phyloP scores from a whole-genome alignment of 1,140 invertebrate species.

The Copidosoma floridanum region DNA sequence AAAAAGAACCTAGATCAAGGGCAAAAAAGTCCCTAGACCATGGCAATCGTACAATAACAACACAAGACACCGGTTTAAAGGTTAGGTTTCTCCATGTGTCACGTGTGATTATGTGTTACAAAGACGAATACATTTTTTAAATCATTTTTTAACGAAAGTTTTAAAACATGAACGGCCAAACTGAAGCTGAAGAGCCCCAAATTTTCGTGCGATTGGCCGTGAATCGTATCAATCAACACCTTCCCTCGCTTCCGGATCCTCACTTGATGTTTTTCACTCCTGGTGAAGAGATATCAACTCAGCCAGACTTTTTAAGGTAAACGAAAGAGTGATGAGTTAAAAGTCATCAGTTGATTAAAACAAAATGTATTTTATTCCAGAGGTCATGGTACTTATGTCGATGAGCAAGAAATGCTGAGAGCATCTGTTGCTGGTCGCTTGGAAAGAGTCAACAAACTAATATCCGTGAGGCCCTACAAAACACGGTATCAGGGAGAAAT shows the following conservation, averaged over 20 bases:
- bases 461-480: slow-evolving; percentile 87
- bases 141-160: too few species aligned
- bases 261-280: slow-evolving; percentile 75
- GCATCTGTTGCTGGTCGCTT: slow-evolving; percentile 92
- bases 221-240: slow-evolving; percentile 55
- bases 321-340: background rate
- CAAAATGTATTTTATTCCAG: slow-evolving; percentile 58
- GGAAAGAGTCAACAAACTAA: slow-evolving; percentile 92
- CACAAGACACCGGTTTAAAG: too few species aligned
- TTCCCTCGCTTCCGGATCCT: slow-evolving; percentile 59
- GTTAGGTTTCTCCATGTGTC: too few species aligned
- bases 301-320: slow-evolving; percentile 84
- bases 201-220: slow-evolving; percentile 55
- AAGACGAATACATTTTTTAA: too few species aligned
- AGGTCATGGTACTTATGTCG: slow-evolving; percentile 93
- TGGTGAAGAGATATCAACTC: slow-evolving; percentile 79
- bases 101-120: too few species aligned
- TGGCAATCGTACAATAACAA: too few species aligned
- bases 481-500: slow-evolving; percentile 91
- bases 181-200: slow-evolving; percentile 29
- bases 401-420: slow-evolving; percentile 75
- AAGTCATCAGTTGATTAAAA: slow-evolving; percentile 14
- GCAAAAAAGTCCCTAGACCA: too few species aligned
- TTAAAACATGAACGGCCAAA: slow-evolving; percentile 6
- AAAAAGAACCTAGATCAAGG: too few species aligned